Conservation (phyloP, 2,797 vertebrate species). For the Natrix natrix region DNA sequence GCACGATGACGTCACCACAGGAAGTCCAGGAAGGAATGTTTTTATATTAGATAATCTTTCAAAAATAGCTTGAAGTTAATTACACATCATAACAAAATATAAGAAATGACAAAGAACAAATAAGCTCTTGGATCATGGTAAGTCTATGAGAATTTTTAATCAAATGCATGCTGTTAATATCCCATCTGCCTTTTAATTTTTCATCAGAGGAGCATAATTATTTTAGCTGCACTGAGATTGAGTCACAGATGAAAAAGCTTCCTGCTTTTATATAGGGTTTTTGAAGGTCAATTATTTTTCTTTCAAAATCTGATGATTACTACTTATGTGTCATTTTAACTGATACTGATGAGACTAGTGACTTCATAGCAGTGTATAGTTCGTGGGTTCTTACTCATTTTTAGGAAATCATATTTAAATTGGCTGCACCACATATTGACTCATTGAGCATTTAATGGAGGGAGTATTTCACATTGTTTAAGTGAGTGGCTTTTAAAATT, state of each 20-base stretch:
- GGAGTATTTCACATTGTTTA: neutral
- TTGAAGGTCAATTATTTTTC: neutral
- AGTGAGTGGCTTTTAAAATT: neutral
- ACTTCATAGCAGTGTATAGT: neutral
- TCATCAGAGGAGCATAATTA: conserved; percentile 42
- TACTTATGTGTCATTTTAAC: conserved; percentile 2
- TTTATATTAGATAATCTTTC: conserved; percentile 3
- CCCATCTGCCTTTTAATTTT: conserved; percentile 21
- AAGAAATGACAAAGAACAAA: conserved; percentile 38
- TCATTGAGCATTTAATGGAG: neutral
- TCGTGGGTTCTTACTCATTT: neutral
- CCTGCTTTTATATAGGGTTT: conserved; percentile 15
- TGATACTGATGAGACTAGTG: neutral
- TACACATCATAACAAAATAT: conserved; percentile 27
- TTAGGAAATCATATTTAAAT: neutral
- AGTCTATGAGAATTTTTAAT: conserved; percentile 30
- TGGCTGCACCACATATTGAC: neutral
- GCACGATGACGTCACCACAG: no score
- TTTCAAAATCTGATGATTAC: neutral
- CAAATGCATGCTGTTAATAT: conserved; percentile 50
- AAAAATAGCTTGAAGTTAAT: conserved; percentile 25
- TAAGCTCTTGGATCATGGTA: conserved; percentile 32
- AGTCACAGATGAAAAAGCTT: conserved; percentile 36
- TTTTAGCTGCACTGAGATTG: conserved; percentile 34
- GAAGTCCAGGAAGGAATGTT: neutral